These are phyloP conservation scores for Bhutanitis thaidina DNA, from an alignment of 2,888 invertebrate genomes.

Conservation along the genomic window DNA sequence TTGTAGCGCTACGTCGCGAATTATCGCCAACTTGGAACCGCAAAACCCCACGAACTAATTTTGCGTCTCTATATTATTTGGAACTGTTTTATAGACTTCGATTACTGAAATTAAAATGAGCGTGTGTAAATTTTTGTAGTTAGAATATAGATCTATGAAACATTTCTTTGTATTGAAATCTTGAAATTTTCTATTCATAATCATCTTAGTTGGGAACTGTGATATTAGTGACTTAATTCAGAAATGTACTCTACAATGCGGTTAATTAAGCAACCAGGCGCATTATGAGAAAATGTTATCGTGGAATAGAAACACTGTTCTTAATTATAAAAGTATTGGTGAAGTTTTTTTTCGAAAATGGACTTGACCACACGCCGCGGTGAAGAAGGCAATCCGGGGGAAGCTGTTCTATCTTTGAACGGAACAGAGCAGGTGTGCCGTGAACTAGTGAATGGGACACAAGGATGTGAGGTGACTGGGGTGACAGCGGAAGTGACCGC, in stretches of 20 bases:
- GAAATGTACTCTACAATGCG: conserved; percentile 4
- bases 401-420: conserved; percentile 37
- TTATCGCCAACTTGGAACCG: conserved; percentile 32
- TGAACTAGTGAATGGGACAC: conserved; percentile 52
- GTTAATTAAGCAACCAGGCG: conserved; percentile 5
- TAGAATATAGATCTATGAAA: not conserved
- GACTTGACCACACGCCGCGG: conserved; percentile 73
- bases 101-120: not conserved
- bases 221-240: conserved; percentile 3
- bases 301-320: conserved; percentile 22
- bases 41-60: conserved; percentile 8
- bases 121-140: not conserved
- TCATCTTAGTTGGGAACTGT: not conserved
- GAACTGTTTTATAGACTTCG: not conserved
- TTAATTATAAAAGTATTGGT: conserved; percentile 25
- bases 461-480: conserved; percentile 53
- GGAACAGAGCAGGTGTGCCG: conserved; percentile 53
- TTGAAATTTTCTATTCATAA: not conserved
- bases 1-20: conserved; percentile 32
- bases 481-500: conserved; percentile 49
- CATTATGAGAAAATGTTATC: conserved; percentile 28
- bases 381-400: conserved; percentile 44
- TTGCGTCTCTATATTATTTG: not conserved
- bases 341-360: conserved; percentile 51
- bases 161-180: not conserved